Evolutionary conservation across 2,797 vertebrate genomes (phyloP).

Genomic region (Phaenicophaeus curvirostris): DNA sequence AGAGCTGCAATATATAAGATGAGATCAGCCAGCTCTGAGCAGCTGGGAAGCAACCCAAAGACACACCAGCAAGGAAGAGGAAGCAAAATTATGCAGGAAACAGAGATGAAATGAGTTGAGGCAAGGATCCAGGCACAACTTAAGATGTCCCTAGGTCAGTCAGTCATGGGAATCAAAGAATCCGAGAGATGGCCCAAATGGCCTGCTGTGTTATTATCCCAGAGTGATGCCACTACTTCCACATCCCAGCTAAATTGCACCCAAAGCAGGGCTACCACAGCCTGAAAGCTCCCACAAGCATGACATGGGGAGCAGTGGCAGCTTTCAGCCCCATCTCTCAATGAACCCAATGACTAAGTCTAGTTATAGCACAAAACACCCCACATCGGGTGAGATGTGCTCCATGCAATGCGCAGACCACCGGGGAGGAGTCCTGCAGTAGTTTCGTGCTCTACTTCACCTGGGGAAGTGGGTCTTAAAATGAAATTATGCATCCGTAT

Average conservation of each 20-base stretch:
- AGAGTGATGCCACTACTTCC: neutral
- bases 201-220: neutral
- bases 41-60: neutral
- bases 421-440: neutral
- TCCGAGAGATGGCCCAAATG: neutral
- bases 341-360: rapidly evolving
- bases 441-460: constrained; percentile 47
- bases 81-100: constrained; percentile 43
- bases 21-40: neutral
- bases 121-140: constrained; percentile 19
- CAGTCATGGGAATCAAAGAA: neutral
- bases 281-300: rapidly evolving
- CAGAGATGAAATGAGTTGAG: constrained; percentile 1
- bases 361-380: neutral
- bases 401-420: neutral
- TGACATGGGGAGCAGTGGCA: neutral
- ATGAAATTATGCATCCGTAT: constrained; percentile 53
- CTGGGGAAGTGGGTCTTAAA: constrained; percentile 47
- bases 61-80: constrained; percentile 28
- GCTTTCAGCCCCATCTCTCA: neutral
- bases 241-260: neutral
- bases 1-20: neutral
- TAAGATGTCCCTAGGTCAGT: constrained; percentile 38
- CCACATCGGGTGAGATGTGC: neutral
- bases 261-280: neutral